phyloP scores from a whole-genome alignment of 2,797 vertebrate species.

The Melopsittacus undulatus region DNA sequence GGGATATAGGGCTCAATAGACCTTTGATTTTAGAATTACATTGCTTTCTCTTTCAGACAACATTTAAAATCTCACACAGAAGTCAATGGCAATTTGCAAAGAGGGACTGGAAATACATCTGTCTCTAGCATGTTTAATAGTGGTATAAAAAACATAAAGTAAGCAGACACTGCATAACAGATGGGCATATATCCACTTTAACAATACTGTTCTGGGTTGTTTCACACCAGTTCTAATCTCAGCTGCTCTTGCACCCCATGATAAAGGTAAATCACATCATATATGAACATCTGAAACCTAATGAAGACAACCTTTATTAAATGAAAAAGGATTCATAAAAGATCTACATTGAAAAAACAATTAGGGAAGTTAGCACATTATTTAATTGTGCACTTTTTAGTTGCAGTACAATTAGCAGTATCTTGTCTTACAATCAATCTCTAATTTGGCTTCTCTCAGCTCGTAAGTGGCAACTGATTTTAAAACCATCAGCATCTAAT shows the following conservation, averaged over 20 bases:
- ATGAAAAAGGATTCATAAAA: not conserved
- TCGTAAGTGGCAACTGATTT: not conserved
- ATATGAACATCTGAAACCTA: constrained; percentile 1
- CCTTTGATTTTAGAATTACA: not conserved
- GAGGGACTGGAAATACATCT: rapidly evolving
- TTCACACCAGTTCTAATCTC: not conserved
- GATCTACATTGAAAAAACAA: not conserved
- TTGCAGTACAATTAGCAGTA: not conserved
- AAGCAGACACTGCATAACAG: not conserved
- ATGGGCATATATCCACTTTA: not conserved
- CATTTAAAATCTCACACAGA: not conserved
- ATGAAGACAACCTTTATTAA: not conserved
- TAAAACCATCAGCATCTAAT: not conserved
- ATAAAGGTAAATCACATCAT: not conserved
- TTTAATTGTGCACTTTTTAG: not conserved
- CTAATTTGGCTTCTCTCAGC: not conserved
- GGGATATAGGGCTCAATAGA: rapidly evolving
- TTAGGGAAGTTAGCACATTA: not conserved
- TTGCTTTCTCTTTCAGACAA: not conserved
- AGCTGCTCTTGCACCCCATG: not conserved
- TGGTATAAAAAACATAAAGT: not conserved
- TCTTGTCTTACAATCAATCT: not conserved
- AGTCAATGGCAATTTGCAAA: not conserved
- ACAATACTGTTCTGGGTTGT: not conserved
- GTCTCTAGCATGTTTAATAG: not conserved